Evolutionary conservation across 2,888 invertebrate genomes (phyloP), one percentile per base, ranked within the genome.

Genomic region (Steinernema carpocapsae): DNA sequence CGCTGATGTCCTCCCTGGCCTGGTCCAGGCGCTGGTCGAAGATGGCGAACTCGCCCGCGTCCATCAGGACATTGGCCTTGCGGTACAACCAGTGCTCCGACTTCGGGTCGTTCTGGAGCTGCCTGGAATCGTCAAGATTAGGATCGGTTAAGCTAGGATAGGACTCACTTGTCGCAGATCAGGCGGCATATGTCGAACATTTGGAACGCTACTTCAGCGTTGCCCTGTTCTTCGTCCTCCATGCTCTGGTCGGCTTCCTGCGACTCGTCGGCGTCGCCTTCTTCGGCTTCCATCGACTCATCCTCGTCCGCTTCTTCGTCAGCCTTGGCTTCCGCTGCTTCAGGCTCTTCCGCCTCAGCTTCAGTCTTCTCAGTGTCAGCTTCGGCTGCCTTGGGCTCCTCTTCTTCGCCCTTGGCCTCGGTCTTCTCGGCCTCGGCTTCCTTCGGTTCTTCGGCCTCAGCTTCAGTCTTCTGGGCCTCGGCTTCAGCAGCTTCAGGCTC

Each of bases 11-110:
- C 26, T 22, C 26, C 26, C 17, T 3, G 6, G 56, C 56, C 22
- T 56, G 56, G 24, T 56, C 56, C 3, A 26, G 56, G 22, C 56
- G 56, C 2, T 19, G 12, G 26, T 56, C 56, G 4, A 56, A 22
- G 24, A 56, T 26, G 2, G 56, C 56, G 56, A 22, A 19, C 17
- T 56, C 56, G 17, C 56, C 22, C 3, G 26, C 24, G 26, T 22
- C 56, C 6, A 56, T 22, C 56, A 56, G 3, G 6, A 56, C 56
- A 17, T 56, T 26, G 17, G 56, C 56, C 56, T 56, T 56, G 26
- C 26, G 22, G 26, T 22, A 26, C 26, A 56, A 12, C 56, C 56
- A 56, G n/a, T 56, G 22, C 26, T 6, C 24, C 12, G 12, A 22
- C 10, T 4, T 17, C 3, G 56, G 26, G 3, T 10, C 56, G 6